Evolutionary conservation across 1,140 invertebrate genomes (phyloP).

Genomic region (Euwallacea similis): DNA sequence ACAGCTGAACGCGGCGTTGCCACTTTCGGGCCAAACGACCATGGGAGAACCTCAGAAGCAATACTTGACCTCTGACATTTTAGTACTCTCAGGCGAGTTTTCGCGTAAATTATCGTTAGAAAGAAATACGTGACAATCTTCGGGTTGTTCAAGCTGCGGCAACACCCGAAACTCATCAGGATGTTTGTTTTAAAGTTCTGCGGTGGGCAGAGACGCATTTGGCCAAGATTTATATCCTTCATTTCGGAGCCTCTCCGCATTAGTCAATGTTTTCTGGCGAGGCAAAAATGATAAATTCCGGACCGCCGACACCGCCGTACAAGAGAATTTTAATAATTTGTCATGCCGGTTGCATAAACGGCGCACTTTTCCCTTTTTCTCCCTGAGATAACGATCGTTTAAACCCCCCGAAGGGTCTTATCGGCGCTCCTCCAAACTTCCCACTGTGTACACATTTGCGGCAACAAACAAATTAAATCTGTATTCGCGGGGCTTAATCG

Average conservation of each 20-base stretch:
- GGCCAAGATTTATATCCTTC: conserved; percentile 23
- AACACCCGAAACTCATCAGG: conserved; percentile 21
- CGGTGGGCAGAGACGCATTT: conserved; percentile 20
- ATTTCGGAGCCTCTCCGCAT: conserved; percentile 5
- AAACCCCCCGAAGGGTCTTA: neutral
- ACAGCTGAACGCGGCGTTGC: too few relatives aligned
- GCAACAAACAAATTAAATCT: conserved; percentile 10
- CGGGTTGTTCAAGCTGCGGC: conserved; percentile 4
- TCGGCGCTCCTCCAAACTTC: neutral
- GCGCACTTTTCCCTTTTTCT: too few relatives aligned
- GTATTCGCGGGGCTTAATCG: conserved; percentile 20
- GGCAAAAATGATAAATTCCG: conserved; percentile 25
- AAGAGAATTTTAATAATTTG: conserved; percentile 17
- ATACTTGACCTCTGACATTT: too few relatives aligned
- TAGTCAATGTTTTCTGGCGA: conserved; percentile 17
- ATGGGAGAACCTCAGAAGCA: too few relatives aligned
- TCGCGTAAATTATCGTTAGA: too few relatives aligned
- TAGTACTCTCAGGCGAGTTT: too few relatives aligned
- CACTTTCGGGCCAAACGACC: too few relatives aligned
- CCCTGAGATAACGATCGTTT: too few relatives aligned
- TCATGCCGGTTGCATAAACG: neutral
- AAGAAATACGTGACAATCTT: conserved; percentile 2
- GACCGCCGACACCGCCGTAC: neutral
- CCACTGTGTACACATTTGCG: conserved; percentile 16
- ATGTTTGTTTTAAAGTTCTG: conserved; percentile 22